Evolutionary conservation across 2,113 vertebrate genomes (phyloP).

Genomic region (Chrysochloris asiatica): DNA sequence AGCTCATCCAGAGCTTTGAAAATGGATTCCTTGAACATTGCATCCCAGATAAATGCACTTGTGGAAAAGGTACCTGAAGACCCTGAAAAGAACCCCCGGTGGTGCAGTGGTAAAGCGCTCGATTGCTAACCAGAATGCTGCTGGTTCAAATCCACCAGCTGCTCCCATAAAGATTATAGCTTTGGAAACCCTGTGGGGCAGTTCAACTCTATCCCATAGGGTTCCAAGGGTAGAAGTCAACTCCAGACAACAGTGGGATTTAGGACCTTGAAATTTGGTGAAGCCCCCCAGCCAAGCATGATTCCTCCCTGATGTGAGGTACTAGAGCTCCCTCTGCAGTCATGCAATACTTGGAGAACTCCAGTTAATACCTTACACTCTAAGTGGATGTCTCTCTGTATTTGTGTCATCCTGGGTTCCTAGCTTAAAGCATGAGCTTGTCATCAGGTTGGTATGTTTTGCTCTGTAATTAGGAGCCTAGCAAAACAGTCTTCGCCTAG

Average conservation of each 20-base stretch:
- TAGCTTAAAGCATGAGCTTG: slow-evolving; percentile 40
- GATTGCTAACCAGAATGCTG: neutral
- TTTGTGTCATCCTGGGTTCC: slow-evolving; percentile 30
- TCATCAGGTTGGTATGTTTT: slow-evolving; percentile 52
- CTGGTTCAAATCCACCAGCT: neutral
- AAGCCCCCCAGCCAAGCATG: neutral
- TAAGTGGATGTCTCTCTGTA: neutral
- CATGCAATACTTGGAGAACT: slow-evolving; percentile 32
- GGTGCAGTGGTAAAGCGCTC: neutral
- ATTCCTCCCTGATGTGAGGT: neutral
- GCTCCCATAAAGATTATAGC: neutral
- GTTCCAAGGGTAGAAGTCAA: too few relatives aligned
- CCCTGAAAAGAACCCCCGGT: neutral
- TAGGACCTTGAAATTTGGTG: neutral
- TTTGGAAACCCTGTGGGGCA: neutral
- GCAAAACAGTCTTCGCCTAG: neutral
- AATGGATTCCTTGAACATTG: neutral
- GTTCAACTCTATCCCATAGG: neutral
- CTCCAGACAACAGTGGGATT: too few relatives aligned
- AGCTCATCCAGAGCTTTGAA: neutral
- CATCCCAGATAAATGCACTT: neutral
- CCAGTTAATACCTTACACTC: slow-evolving; percentile 16
- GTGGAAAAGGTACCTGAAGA: neutral
- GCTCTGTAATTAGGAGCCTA: neutral
- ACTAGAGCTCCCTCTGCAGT: slow-evolving; percentile 41